Base-by-base conservation (phyloP, 2,113 vertebrate species). In the Odobenus rosmarus region DNA sequence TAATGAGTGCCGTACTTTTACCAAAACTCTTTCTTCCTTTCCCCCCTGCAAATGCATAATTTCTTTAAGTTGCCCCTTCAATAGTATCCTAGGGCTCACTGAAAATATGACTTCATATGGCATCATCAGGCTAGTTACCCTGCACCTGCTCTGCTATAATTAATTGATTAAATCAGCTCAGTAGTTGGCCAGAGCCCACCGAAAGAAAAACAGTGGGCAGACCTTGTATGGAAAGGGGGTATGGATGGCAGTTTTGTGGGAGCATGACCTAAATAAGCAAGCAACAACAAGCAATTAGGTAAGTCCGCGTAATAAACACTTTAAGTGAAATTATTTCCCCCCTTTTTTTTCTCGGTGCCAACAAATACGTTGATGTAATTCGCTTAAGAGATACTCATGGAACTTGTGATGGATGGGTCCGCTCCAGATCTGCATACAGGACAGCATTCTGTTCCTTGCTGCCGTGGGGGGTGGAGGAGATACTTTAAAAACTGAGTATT, bases 151-250 rank as follows among this genome's bases (percentile, higher is more conserved):
- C 33, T n/a, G 61, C 57, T 67, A 14, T 49, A 93, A 93, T 81
- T 80, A n/a, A 96, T 89, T 79, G 82, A 95, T 74, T 92, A 53
- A 92, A 93, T 81, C 86, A 67, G 59, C 82, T 88, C 92, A 39
- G 39, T 7, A 26, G 84, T 11, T 4, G 51, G 55, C 51, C 90
- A 51, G 59, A 2, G 53, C 53, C 62, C 51, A 5, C 15, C 6
- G 53, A 53, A 36, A 76, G 87, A 81, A 61, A 85, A 67, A 62
- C 23, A 23, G 18, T 13, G 53, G 49, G 39, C 72, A 71, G 86
- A 77, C 61, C 49, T 51, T 21, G 55, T 76, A 19, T 10, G 51
- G 51, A 7, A 59, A 96, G 57, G 18, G 79, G 46, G 19, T 49
- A 8, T 36, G 2, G 4, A 28, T 21, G 21, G 55, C 16, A 1